phyloP scores from a whole-genome alignment of 2,113 vertebrate species.

The Cebidichthys violaceus region DNA sequence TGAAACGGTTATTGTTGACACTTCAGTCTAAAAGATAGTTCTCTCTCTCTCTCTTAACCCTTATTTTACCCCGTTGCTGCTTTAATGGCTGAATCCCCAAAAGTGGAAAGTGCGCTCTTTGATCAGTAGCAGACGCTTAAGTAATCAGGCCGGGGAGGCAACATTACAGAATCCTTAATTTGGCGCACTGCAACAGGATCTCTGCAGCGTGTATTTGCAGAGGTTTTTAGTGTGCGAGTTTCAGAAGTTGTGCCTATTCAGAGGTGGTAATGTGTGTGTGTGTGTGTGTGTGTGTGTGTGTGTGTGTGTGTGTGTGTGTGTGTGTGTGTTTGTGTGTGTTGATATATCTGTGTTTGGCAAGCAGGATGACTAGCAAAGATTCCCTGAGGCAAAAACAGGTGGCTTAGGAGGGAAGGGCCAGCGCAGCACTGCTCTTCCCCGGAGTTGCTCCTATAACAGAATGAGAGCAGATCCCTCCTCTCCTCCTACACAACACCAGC shows the following conservation, averaged over 20 bases:
- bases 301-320: not conserved
- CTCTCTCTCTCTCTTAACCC: constrained; percentile 50
- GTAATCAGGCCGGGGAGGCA: constrained; percentile 63
- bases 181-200: constrained; percentile 65
- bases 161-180: constrained; percentile 60
- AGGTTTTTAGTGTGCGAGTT: constrained; percentile 27
- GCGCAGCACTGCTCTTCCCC: constrained; percentile 48
- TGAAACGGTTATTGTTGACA: constrained; percentile 66
- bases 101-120: constrained; percentile 61
- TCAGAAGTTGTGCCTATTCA: not conserved
- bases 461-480: constrained; percentile 47
- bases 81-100: constrained; percentile 47
- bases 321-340: constrained; percentile 9
- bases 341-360: constrained; percentile 35
- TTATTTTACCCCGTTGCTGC: constrained; percentile 37
- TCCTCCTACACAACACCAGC: constrained; percentile 69
- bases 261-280: constrained; percentile 6
- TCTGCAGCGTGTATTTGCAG: constrained; percentile 17
- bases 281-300: not conserved
- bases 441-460: constrained; percentile 57
- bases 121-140: constrained; percentile 67
- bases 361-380: constrained; percentile 39
- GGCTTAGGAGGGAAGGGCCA: constrained; percentile 46
- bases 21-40: constrained; percentile 28
- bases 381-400: constrained; percentile 68